Conservation (phyloP, 1,140 invertebrate species). For the Drosophila bipectinata region DNA sequence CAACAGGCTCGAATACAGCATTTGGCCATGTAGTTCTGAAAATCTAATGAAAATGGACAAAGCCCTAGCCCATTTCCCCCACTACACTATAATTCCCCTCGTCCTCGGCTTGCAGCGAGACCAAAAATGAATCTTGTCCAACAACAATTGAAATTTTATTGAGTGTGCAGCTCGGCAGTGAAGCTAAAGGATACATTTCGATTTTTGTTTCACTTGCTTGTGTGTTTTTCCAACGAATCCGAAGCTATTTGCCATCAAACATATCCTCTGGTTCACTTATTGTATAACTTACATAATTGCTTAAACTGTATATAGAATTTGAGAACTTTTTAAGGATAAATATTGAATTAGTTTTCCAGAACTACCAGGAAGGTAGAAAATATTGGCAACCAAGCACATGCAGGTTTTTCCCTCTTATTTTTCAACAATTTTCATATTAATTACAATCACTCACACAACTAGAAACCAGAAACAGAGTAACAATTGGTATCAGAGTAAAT, state of each 20-base stretch:
- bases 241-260: conserved; percentile 59
- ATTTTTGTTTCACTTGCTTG: conserved; percentile 58
- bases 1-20: conserved; percentile 18
- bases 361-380: too few species aligned
- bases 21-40: conserved; percentile 37
- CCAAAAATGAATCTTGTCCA: conserved; percentile 21
- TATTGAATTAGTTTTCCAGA: conserved; percentile 1
- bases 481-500: background rate
- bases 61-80: conserved; percentile 1
- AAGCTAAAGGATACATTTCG: conserved; percentile 12
- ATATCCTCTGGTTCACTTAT: conserved; percentile 24
- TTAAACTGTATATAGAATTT: conserved; percentile 71
- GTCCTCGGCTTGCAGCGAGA: conserved; percentile 12
- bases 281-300: conserved; percentile 74
- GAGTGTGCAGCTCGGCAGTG: conserved; percentile 27
- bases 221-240: conserved; percentile 67
- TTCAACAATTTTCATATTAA: conserved; percentile 8
- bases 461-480: background rate
- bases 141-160: conserved; percentile 74
- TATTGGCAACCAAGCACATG: too few species aligned
- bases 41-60: conserved; percentile 74
- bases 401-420: background rate
- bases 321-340: conserved; percentile 47
- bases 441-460: background rate
- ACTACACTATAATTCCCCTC: background rate